phyloP scores from a whole-genome alignment of 2,797 vertebrate genomes.

The Fistularia tabacaria region DNA sequence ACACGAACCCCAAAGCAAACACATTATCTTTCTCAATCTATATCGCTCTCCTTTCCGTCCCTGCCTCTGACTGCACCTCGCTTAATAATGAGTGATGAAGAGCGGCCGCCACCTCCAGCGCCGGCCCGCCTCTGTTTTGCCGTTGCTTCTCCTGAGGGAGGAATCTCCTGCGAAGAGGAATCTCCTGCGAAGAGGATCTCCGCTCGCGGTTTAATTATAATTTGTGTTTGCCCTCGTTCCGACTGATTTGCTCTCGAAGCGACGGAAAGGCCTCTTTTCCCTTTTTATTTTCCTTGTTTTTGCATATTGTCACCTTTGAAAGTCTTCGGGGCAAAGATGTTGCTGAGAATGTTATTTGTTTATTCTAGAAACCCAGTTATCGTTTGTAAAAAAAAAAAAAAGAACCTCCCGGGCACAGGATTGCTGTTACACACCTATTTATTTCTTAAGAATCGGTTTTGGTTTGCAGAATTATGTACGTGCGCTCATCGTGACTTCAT shows the following conservation, averaged over 20 bases:
- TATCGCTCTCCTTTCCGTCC: slow-evolving; percentile 23
- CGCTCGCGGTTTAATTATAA: not conserved
- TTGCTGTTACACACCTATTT: no score
- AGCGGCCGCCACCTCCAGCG: slow-evolving; percentile 26
- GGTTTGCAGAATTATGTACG: slow-evolving; percentile 1
- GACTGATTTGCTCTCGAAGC: slow-evolving; percentile 18
- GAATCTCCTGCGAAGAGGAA: no score
- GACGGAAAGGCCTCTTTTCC: no score
- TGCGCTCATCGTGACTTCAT: slow-evolving; percentile 22
- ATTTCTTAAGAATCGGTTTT: not conserved
- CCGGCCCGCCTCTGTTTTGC: not conserved
- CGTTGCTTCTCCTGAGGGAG: no score
- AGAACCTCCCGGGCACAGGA: no score
- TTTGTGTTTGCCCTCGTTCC: slow-evolving; percentile 1
- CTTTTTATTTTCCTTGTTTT: no score
- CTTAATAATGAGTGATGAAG: slow-evolving; percentile 47
- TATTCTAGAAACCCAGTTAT: no score
- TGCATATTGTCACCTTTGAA: slow-evolving; percentile 1
- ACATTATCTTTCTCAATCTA: slow-evolving; percentile 39
- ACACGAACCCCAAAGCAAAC: slow-evolving; percentile 27
- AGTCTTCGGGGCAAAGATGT: not conserved
- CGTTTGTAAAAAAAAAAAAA: no score
- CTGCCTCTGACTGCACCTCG: slow-evolving; percentile 20
- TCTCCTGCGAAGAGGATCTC: no score
- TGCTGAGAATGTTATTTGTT: no score